Conservation (phyloP, 2,888 invertebrate species). For the Dioctria rufipes region DNA sequence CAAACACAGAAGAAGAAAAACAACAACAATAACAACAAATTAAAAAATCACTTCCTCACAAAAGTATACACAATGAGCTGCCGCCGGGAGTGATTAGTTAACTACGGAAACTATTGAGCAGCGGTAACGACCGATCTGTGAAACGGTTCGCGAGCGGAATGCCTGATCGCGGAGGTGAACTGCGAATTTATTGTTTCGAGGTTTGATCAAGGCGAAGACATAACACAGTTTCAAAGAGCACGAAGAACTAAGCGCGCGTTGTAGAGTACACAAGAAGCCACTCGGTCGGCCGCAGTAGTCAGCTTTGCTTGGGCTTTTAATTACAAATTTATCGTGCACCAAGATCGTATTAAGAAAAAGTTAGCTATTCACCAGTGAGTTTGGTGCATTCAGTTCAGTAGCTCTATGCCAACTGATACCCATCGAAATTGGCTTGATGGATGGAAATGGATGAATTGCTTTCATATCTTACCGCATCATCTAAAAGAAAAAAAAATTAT, state of each 20-base stretch:
- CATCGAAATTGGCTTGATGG: background rate
- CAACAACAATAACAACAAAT: background rate
- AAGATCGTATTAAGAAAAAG: background rate
- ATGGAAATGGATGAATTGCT: background rate
- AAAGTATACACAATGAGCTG: background rate
- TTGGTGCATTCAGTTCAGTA: background rate
- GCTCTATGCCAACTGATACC: conserved; percentile 6
- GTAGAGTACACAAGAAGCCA: background rate
- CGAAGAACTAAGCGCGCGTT: background rate
- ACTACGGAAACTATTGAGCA: conserved; percentile 13
- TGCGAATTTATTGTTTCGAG: conserved; percentile 51
- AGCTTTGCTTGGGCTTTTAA: conserved; percentile 19
- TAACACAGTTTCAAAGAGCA: conserved; percentile 6
- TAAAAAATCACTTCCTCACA: conserved; percentile 13
- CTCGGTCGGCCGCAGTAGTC: background rate
- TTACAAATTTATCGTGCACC: background rate
- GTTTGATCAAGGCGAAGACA: background rate
- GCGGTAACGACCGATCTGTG: conserved; percentile 25
- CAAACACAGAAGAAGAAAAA: background rate
- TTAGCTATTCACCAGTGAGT: background rate
- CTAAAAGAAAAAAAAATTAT: background rate
- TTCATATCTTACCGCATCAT: background rate
- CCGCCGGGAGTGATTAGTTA: conserved; percentile 1
- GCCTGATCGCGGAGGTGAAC: conserved; percentile 41
- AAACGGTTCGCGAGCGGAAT: conserved; percentile 35